These are phyloP conservation scores for Drosophila gaucha DNA, from an alignment of 2,888 invertebrate genomes.

Conservation along the genomic window DNA sequence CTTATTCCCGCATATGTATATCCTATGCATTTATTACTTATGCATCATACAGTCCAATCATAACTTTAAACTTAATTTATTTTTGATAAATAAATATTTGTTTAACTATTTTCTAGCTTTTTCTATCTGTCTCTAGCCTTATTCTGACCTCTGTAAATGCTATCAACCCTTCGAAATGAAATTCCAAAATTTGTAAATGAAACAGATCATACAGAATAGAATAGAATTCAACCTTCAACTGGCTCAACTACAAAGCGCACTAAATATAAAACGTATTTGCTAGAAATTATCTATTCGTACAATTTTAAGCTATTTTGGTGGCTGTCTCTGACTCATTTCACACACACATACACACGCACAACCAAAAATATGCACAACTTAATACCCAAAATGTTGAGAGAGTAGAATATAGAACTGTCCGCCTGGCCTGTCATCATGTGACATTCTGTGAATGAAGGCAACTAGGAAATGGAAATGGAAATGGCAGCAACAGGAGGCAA, in stretches of 20 bases:
- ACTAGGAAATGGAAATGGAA: constrained; percentile 55
- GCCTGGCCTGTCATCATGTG: constrained; percentile 70
- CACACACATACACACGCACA: constrained; percentile 38
- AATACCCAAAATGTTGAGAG: constrained; percentile 47
- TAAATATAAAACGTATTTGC: constrained; percentile 51
- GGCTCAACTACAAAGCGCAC: constrained; percentile 46
- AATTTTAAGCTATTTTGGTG: constrained; percentile 57
- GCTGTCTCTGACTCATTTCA: constrained; percentile 52
- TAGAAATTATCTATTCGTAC: constrained; percentile 51
- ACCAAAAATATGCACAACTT: constrained; percentile 37
- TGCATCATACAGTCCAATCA: background rate
- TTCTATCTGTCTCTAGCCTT: background rate
- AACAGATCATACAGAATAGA: constrained; percentile 6
- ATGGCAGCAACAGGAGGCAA: constrained; percentile 49
- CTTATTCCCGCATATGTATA: too few relatives aligned
- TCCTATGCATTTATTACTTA: background rate
- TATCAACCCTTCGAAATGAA: constrained; percentile 7
- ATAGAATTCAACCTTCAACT: constrained; percentile 55
- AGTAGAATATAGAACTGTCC: constrained; percentile 50
- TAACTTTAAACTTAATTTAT: background rate
- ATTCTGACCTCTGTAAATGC: constrained; percentile 11
- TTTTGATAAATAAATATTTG: background rate
- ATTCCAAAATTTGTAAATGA: constrained; percentile 9
- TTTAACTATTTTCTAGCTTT: too few relatives aligned
- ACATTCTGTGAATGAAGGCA: constrained; percentile 58